Evolutionary conservation across 2,113 vertebrate species (phyloP).

Genomic region (Atrichornis clamosus): DNA sequence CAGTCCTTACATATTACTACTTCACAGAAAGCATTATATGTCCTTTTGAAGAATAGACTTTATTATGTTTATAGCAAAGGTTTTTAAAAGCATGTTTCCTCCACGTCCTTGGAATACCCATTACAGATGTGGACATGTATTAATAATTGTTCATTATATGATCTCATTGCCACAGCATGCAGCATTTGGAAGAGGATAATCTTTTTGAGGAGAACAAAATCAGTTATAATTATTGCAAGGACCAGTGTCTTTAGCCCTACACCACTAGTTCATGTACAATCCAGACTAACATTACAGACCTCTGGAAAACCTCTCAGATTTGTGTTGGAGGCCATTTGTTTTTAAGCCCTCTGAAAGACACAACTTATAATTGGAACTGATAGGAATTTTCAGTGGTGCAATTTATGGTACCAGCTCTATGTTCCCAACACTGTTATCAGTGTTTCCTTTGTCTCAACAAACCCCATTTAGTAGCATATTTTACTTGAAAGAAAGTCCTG

Average conservation of each 20-base stretch:
- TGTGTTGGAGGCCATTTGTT: neutral
- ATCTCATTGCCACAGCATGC: neutral
- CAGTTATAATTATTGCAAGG: neutral
- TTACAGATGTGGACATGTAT: neutral
- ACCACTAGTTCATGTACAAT: neutral
- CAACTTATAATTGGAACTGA: neutral
- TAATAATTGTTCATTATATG: neutral
- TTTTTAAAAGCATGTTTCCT: slow-evolving; percentile 4
- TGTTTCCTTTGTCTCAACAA: neutral
- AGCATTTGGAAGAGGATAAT: neutral
- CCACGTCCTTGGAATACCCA: neutral
- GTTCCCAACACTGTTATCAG: neutral
- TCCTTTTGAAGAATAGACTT: neutral
- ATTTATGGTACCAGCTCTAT: neutral
- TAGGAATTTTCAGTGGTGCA: neutral
- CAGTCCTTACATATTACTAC: neutral
- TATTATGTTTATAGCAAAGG: neutral
- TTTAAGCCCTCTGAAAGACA: neutral
- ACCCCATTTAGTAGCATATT: neutral
- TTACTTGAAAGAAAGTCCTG: neutral
- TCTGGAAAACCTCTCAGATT: neutral
- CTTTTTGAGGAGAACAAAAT: neutral
- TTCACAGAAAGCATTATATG: neutral
- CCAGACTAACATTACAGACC: neutral
- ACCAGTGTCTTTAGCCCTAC: neutral